A percentile compares a stretch with the other conserved stretches of the same genome.
These are phyloP conservation scores for Oceanodroma tethys DNA, from an alignment of 2,113 vertebrate species.

Conservation along the genomic window DNA sequence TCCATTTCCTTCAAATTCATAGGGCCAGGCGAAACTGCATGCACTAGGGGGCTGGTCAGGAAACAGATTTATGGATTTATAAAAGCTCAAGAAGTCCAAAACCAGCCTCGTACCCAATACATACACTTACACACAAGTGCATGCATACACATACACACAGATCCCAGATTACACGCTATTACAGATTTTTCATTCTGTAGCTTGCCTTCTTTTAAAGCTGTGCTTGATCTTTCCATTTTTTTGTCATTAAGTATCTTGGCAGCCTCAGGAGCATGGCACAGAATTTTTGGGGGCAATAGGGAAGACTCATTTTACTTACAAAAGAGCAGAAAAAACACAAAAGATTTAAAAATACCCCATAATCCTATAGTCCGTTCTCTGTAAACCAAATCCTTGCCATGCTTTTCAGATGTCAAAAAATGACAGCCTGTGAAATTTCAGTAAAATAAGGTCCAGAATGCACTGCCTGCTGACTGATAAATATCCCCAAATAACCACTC, in stretches of 20 bases:
- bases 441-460: not conserved
- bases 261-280: not conserved
- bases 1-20: not conserved
- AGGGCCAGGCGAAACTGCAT: not conserved
- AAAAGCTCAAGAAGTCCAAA: not conserved
- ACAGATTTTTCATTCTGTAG: not conserved
- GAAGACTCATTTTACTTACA: not conserved
- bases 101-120: not conserved
- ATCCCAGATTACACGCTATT: not conserved
- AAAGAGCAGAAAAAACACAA: not conserved
- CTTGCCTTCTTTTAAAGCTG: not conserved
- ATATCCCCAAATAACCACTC: not conserved
- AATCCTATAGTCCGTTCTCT: not conserved
- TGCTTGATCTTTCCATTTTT: not conserved
- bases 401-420: not conserved
- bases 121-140: not conserved
- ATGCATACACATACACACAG: not conserved
- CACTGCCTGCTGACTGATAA: not conserved
- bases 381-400: not conserved
- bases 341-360: not conserved
- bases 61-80: not conserved
- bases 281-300: not conserved
- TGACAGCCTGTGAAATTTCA: not conserved
- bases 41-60: not conserved
- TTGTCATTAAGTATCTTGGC: not conserved